phyloP scores from a whole-genome alignment of 2,113 vertebrate genomes.

The Pungitius pungitius region DNA sequence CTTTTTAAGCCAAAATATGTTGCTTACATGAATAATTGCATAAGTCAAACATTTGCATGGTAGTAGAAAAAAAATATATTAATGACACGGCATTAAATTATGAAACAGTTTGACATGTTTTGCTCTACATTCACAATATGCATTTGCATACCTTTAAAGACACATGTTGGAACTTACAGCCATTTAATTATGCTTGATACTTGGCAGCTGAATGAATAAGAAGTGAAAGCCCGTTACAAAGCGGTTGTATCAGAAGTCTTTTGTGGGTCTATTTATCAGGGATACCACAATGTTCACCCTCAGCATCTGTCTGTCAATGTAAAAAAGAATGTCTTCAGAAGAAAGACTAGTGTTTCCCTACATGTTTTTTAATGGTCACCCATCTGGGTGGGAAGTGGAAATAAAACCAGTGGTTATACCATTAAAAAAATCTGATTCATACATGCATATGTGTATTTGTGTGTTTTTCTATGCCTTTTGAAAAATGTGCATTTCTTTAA shows the following conservation, averaged over 20 bases:
- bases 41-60: neutral
- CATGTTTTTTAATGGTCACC: constrained; percentile 32
- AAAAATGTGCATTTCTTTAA: constrained; percentile 68
- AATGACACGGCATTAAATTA: neutral
- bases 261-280: constrained; percentile 32
- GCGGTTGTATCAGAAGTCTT: constrained; percentile 3
- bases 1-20: neutral
- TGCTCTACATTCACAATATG: neutral
- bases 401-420: constrained; percentile 38
- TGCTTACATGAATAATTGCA: neutral
- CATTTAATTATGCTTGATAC: neutral
- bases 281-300: constrained; percentile 24
- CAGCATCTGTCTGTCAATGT: constrained; percentile 31
- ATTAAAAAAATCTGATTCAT: constrained; percentile 46
- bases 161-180: neutral
- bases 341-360: constrained; percentile 20
- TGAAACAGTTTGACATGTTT: neutral
- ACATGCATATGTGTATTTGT: constrained; percentile 47
- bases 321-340: constrained; percentile 27
- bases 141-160: neutral
- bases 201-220: constrained; percentile 3
- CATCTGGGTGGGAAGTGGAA: constrained; percentile 27
- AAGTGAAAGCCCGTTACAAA: neutral
- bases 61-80: neutral
- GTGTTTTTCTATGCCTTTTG: constrained; percentile 72